A percentile compares a stretch with the other conserved stretches of the same genome.
Evolutionary conservation across 2,888 invertebrate genomes (phyloP).

Genomic region (Orgyia antiqua): DNA sequence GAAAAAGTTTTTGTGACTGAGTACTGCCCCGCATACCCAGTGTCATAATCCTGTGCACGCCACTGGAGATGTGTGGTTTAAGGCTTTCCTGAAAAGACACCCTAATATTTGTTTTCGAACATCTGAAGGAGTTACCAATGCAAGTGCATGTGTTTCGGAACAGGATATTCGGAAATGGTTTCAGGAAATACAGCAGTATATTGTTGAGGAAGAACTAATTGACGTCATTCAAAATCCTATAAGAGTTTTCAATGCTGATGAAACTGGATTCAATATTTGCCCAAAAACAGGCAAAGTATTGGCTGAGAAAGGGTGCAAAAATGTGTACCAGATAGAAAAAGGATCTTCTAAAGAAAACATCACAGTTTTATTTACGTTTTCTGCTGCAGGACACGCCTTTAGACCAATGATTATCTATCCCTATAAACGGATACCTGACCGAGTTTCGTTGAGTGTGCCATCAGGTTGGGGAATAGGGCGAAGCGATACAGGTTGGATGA

Average conservation of each 20-base stretch:
- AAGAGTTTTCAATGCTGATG: slow-evolving; percentile 32
- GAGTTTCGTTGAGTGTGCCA: slow-evolving; percentile 4
- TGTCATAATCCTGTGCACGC: no score
- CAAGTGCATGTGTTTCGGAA: background rate
- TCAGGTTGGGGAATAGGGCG: slow-evolving; percentile 6
- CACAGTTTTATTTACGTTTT: slow-evolving; percentile 47
- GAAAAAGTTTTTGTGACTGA: no score
- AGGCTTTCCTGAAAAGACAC: background rate
- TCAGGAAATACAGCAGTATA: background rate
- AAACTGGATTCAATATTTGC: slow-evolving; percentile 29
- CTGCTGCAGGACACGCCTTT: slow-evolving; percentile 31
- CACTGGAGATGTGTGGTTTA: background rate
- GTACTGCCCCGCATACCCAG: no score
- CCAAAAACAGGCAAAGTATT: slow-evolving; percentile 21
- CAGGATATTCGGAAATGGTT: background rate
- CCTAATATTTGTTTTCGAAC: background rate
- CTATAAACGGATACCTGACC: slow-evolving; percentile 31
- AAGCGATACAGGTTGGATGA: slow-evolving; percentile 9
- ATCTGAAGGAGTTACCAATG: background rate
- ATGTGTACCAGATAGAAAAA: slow-evolving; percentile 43
- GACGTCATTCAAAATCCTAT: slow-evolving; percentile 15
- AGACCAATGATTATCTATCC: slow-evolving; percentile 45
- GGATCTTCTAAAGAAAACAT: slow-evolving; percentile 34
- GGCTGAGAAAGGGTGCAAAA: slow-evolving; percentile 21
- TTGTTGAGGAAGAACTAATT: slow-evolving; percentile 3